A percentile compares a stretch with the other conserved stretches of the same genome.
These are phyloP conservation scores for Drosophila neonasuta DNA, from an alignment of 2,888 invertebrate genomes.

Conservation along the genomic window DNA sequence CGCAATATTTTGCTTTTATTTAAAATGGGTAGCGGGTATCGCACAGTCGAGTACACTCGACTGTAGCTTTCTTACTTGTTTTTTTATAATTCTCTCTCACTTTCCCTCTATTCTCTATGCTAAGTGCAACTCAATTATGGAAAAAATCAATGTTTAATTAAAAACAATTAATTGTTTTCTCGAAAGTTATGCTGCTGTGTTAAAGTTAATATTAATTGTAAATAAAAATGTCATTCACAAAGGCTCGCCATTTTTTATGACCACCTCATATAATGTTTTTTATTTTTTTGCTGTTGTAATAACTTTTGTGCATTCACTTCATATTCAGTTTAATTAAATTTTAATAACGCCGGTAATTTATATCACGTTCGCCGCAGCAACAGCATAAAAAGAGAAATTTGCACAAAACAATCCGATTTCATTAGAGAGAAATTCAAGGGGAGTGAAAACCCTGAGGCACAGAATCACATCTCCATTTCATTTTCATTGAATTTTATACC, in stretches of 20 bases:
- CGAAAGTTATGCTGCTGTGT: slow-evolving; percentile 11
- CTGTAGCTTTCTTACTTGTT: no score
- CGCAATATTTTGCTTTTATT: no score
- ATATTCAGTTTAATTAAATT: slow-evolving; percentile 60
- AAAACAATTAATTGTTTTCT: slow-evolving; percentile 29
- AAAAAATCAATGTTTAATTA: slow-evolving; percentile 27
- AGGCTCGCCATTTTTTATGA: slow-evolving; percentile 14
- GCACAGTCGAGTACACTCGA: no score
- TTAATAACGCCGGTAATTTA: slow-evolving; percentile 50
- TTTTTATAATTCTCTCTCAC: neutral
- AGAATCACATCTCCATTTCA: slow-evolving; percentile 17
- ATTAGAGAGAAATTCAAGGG: slow-evolving; percentile 19
- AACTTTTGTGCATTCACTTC: slow-evolving; percentile 37
- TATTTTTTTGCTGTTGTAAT: slow-evolving; percentile 16
- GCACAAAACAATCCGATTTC: slow-evolving; percentile 27
- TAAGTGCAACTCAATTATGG: neutral
- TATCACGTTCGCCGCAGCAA: slow-evolving; percentile 30
- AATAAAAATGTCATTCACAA: slow-evolving; percentile 27
- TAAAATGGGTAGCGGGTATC: no score
- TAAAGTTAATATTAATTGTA: slow-evolving; percentile 24
- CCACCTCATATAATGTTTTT: slow-evolving; percentile 15
- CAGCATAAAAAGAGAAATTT: slow-evolving; percentile 28
- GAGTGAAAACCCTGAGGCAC: slow-evolving; percentile 5
- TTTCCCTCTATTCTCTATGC: neutral
- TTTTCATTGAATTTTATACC: slow-evolving; percentile 1